These are phyloP conservation scores for Apis cerana DNA, from an alignment of 1,140 invertebrate genomes.

Conservation along the genomic window DNA sequence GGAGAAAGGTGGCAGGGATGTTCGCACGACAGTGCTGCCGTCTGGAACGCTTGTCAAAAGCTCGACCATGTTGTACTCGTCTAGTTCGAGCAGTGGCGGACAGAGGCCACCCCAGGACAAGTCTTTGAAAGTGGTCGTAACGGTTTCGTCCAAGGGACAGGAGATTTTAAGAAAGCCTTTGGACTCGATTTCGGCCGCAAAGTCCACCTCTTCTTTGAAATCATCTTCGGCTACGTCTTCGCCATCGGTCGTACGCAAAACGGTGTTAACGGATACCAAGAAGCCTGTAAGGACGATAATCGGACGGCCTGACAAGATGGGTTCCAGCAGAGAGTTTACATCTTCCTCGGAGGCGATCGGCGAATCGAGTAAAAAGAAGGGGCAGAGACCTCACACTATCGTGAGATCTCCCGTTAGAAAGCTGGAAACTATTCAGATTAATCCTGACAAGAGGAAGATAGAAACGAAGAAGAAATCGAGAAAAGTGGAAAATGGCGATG, in stretches of 20 bases:
- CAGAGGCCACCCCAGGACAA: slow-evolving; percentile 76
- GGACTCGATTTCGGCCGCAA: not conserved
- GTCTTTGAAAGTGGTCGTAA: slow-evolving; percentile 77
- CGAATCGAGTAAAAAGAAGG: slow-evolving; percentile 58
- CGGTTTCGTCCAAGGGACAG: slow-evolving; percentile 80
- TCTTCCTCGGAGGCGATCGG: slow-evolving; percentile 21
- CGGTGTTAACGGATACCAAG: not conserved
- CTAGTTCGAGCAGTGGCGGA: slow-evolving; percentile 61
- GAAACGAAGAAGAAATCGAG: slow-evolving; percentile 67
- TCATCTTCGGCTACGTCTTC: slow-evolving; percentile 16
- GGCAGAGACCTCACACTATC: slow-evolving; percentile 67
- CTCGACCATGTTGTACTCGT: slow-evolving; percentile 74
- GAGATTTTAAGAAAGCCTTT: slow-evolving; percentile 73
- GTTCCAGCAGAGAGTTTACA: slow-evolving; percentile 37
- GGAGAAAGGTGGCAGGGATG: slow-evolving; percentile 59
- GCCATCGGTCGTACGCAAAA: not conserved
- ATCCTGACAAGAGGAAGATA: slow-evolving; percentile 64
- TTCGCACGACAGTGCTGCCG: slow-evolving; percentile 45
- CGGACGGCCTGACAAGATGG: slow-evolving; percentile 31
- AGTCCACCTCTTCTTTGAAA: slow-evolving; percentile 29
- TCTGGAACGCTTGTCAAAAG: slow-evolving; percentile 76
- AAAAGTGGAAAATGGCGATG: slow-evolving; percentile 62
- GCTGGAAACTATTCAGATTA: slow-evolving; percentile 61
- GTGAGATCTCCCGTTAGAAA: slow-evolving; percentile 62
- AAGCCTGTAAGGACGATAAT: not conserved